phyloP scores from a whole-genome alignment of 2,797 vertebrate species.

The Thripadectes ignobilis region DNA sequence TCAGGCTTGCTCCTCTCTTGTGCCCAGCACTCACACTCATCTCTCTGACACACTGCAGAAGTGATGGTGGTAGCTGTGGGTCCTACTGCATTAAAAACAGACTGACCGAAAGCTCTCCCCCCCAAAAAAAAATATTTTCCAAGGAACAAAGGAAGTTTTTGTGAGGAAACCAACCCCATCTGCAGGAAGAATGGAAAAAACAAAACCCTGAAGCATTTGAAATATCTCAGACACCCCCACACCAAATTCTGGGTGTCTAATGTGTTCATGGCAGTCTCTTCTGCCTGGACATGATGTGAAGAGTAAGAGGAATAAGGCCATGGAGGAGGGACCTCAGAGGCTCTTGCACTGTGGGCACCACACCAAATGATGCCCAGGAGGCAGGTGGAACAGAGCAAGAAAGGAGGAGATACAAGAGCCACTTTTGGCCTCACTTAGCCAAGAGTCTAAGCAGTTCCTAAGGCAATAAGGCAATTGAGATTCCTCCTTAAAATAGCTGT shows the following conservation, averaged over 20 bases:
- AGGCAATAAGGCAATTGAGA: not conserved
- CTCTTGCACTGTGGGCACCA: not conserved
- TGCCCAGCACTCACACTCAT: accelerated
- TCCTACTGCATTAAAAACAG: not conserved
- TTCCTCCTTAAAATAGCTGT: not conserved
- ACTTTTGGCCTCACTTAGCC: not conserved
- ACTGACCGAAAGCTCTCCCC: not conserved
- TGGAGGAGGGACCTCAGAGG: not conserved
- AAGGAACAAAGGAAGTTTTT: not conserved
- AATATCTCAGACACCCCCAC: not conserved
- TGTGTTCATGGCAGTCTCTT: not conserved
- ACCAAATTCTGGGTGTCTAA: accelerated
- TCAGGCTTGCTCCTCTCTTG: not conserved
- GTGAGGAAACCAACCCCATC: not conserved
- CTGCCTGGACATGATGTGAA: not conserved
- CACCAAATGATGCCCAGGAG: not conserved
- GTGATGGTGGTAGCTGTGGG: not conserved
- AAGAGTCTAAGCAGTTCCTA: not conserved
- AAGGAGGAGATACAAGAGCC: not conserved
- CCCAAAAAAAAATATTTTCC: not conserved
- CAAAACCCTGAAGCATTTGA: not conserved
- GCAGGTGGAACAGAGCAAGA: not conserved
- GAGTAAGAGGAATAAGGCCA: not conserved
- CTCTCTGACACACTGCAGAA: accelerated
- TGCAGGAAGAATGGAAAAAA: not conserved